These are phyloP conservation scores for Drosophila robusta DNA, from an alignment of 2,888 invertebrate genomes.

Conservation along the genomic window DNA sequence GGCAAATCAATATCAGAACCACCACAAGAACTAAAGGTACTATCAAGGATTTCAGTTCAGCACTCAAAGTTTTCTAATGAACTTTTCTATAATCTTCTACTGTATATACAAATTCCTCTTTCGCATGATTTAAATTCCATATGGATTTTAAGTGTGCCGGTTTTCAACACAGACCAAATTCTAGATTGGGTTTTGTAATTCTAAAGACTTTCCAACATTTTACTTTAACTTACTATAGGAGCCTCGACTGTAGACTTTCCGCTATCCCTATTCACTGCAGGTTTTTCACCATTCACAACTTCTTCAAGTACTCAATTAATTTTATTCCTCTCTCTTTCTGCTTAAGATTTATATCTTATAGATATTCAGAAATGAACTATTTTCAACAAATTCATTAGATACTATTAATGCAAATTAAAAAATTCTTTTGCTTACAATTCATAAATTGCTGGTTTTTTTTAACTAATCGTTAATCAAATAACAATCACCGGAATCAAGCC, in stretches of 20 bases:
- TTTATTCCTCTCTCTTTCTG: neutral
- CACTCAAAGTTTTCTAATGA: constrained; percentile 2
- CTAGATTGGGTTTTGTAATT: constrained; percentile 1
- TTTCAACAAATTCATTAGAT: constrained; percentile 2
- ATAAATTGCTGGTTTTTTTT: constrained; percentile 1
- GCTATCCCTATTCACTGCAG: constrained; percentile 6
- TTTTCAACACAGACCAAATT: constrained; percentile 5
- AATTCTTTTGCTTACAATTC: neutral
- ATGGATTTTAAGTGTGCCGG: constrained; percentile 15
- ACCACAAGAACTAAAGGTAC: constrained; percentile 8
- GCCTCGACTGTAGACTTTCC: constrained; percentile 15
- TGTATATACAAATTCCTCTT: constrained; percentile 19
- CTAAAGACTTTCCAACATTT: neutral
- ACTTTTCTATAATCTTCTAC: constrained; percentile 6
- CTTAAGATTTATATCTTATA: constrained; percentile 9
- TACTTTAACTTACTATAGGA: constrained; percentile 7
- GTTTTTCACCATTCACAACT: neutral
- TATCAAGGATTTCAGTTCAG: constrained; percentile 6
- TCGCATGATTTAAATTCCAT: constrained; percentile 33
- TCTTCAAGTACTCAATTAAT: neutral
- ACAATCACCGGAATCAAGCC: neutral
- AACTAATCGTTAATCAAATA: neutral
- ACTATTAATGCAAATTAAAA: constrained; percentile 1
- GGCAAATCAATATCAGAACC: constrained; percentile 7
- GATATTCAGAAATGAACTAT: neutral